Evolutionary conservation across 2,888 invertebrate species (phyloP), one percentile per base, ranked within the genome.

Genomic region (Ichneumoninae sp.): DNA sequence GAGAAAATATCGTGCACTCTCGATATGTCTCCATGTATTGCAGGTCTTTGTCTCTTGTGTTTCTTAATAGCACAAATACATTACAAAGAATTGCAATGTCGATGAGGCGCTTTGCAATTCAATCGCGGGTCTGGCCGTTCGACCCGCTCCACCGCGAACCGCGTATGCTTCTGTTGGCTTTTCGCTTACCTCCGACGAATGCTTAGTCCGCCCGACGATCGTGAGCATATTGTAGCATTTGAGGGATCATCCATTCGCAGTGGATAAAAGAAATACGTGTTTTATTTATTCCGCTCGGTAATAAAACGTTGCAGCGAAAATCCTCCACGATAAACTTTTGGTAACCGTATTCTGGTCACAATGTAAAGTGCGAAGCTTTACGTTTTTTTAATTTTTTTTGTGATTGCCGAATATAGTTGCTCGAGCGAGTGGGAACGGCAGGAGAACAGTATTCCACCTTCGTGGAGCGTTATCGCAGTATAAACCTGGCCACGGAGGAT

Each of bases 401-500:
- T 7, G 13, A 7, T 69, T n/a, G 69, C 19, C 19, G 19, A 71
- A 33, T 52, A 36, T 30, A 63, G 54, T 19, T 19, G 71, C 47
- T 69, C 69, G 60, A 65, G 66, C 36, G 71, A 36, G 47, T 63
- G 73, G 63, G 40, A 40, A 60, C 44, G 60, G 68, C 60, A 57
- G 52, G 54, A 30, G 71, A 65, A 71, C 79, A 69, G 81, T 74
- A 66, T 44, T 63, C 40, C 10, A 30, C 60, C 70, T 70, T 47
- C 69, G 60, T 69, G 70, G 78, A 73, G 63, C 77, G 81, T 92
- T 93, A 93, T 93, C 93, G 90, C 91, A 92, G 87, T 88, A 90
- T 91, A 93, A 93, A 93, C 93, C 90, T 90, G 88, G 85, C 80
- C 26, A 63, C 54, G 69, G 30, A 63, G 92, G 93, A 93, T 93